phyloP scores from a whole-genome alignment of 1,140 invertebrate genomes.

The Cheumatopsyche charites region DNA sequence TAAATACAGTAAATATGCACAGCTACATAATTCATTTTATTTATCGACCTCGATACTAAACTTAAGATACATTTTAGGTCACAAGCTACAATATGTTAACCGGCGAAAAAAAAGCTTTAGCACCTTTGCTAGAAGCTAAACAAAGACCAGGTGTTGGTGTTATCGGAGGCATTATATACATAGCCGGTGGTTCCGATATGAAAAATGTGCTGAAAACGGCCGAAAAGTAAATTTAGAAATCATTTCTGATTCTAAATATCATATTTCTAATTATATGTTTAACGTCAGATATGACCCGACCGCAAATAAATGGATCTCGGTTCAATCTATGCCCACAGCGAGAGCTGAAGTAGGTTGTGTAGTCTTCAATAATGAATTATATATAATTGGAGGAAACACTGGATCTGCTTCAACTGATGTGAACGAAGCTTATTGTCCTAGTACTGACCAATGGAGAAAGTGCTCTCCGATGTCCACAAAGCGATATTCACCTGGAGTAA shows the following conservation, averaged over 20 bases:
- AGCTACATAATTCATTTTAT: no score
- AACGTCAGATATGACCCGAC: neutral
- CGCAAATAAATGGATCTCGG: neutral
- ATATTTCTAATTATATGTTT: neutral
- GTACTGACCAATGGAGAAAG: neutral
- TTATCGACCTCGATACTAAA: no score
- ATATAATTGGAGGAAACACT: neutral
- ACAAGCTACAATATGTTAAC: neutral
- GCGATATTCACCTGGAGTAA: neutral
- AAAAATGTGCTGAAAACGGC: neutral
- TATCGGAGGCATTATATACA: neutral
- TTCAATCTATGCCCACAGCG: neutral
- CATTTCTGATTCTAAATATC: neutral
- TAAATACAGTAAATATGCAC: conserved; percentile 9
- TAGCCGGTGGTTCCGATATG: neutral
- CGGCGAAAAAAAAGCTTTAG: neutral
- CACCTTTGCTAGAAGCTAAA: neutral
- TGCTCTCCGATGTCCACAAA: neutral
- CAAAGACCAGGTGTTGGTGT: neutral
- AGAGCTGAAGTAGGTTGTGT: neutral
- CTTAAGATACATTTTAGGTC: neutral
- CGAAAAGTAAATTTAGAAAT: neutral
- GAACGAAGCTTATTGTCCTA: neutral
- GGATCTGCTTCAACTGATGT: neutral
- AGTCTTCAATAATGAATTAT: neutral